Conservation (phyloP, 2,113 vertebrate species). For the Cnemophilus loriae region DNA sequence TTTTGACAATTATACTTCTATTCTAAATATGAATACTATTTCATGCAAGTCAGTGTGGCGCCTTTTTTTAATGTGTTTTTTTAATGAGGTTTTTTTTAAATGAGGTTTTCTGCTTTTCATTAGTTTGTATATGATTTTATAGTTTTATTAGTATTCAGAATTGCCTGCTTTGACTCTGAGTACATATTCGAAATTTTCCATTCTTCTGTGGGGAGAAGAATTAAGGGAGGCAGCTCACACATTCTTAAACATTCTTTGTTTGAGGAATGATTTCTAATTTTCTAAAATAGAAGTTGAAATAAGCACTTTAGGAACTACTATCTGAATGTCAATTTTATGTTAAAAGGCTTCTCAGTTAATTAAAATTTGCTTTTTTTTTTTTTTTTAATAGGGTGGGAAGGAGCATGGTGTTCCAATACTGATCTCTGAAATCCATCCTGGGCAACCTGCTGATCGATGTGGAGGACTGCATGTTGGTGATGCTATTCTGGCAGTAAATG, state of each 20-base stretch:
- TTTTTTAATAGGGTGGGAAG: slow-evolving; percentile 85
- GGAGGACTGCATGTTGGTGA: slow-evolving; percentile 95
- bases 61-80: background rate
- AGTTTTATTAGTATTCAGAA: background rate
- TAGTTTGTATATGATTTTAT: background rate
- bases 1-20: background rate
- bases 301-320: background rate
- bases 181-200: background rate
- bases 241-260: background rate
- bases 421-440: slow-evolving; percentile 95
- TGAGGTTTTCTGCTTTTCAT: background rate
- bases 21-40: background rate
- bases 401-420: slow-evolving; percentile 97
- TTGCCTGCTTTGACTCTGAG: background rate
- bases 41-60: background rate
- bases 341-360: background rate
- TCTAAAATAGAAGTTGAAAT: background rate
- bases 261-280: background rate
- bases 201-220: background rate
- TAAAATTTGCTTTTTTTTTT: background rate
- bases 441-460: slow-evolving; percentile 92
- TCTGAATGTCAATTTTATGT: background rate
- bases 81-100: too few species aligned
- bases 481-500: slow-evolving; percentile 94
- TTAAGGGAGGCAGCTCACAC: background rate